Evolutionary conservation across 1,140 invertebrate species (phyloP).

Genomic region (Psix sp.): DNA sequence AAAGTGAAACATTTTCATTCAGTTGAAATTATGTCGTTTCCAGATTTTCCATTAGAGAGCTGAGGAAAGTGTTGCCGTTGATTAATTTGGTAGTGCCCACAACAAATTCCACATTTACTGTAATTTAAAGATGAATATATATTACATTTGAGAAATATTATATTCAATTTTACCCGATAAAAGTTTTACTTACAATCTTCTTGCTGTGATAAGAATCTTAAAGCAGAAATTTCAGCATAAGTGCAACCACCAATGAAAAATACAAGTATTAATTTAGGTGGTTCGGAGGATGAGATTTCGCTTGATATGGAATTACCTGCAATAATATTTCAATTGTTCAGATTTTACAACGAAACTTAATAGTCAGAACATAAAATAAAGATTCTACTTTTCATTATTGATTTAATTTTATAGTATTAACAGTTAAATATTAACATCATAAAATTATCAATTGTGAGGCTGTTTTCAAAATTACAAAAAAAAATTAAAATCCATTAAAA

Average conservation of each 20-base stretch:
- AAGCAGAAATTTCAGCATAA: constrained; percentile 94
- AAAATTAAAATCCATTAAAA: constrained; percentile 72
- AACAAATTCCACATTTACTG: constrained; percentile 92
- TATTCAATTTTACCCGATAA: not conserved
- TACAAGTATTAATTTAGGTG: constrained; percentile 89
- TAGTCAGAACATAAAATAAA: too few species aligned
- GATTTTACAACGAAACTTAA: too few species aligned
- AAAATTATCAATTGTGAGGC: too few species aligned
- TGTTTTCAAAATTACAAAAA: too few species aligned
- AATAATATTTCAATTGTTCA: constrained; percentile 51
- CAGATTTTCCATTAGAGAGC: constrained; percentile 82
- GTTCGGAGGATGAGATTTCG: constrained; percentile 82
- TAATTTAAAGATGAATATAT: constrained; percentile 62
- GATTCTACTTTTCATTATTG: too few species aligned
- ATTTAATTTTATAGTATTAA: too few species aligned
- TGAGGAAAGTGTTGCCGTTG: constrained; percentile 91
- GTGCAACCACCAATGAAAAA: constrained; percentile 98
- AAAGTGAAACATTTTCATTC: constrained; percentile 5
- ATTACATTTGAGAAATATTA: not conserved
- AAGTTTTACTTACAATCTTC: constrained; percentile 85
- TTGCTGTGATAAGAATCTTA: constrained; percentile 93
- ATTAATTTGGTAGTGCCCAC: constrained; percentile 95
- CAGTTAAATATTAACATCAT: too few species aligned
- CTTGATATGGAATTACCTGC: constrained; percentile 80
- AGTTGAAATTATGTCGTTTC: not conserved